A percentile compares a stretch with the other conserved stretches of the same genome.
These are phyloP conservation scores for Philotrypesis tridentata DNA, from an alignment of 1,140 invertebrate genomes.

Conservation along the genomic window DNA sequence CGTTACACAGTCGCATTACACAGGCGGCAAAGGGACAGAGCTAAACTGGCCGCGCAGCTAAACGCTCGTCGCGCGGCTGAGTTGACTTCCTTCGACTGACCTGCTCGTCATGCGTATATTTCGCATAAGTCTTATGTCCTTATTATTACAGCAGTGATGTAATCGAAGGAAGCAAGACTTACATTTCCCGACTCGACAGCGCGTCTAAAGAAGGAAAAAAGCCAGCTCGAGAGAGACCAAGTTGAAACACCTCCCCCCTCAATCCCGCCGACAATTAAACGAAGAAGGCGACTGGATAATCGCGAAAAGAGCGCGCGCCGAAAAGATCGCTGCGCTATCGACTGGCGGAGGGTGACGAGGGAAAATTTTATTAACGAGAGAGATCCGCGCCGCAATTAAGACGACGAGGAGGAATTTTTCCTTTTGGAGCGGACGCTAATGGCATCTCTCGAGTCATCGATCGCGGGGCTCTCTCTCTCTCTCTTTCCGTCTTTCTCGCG, in stretches of 20 bases:
- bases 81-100: background rate
- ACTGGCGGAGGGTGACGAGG: too few species aligned
- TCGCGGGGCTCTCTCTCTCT: background rate
- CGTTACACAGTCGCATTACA: too few species aligned
- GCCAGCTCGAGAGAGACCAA: too few species aligned
- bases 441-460: conserved; percentile 56
- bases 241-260: too few species aligned
- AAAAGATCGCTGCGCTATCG: background rate
- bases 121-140: too few species aligned
- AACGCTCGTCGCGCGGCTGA: background rate
- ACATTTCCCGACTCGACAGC: too few species aligned
- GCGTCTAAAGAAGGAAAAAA: too few species aligned
- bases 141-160: too few species aligned
- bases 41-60: background rate
- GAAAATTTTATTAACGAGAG: conserved; percentile 28
- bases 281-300: too few species aligned
- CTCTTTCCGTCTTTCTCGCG: conserved; percentile 13
- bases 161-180: too few species aligned
- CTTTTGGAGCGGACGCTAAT: conserved; percentile 45
- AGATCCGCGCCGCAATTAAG: conserved; percentile 16
- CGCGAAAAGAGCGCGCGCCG: too few species aligned
- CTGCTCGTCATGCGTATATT: background rate
- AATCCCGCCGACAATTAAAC: too few species aligned
- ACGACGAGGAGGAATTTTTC: background rate
- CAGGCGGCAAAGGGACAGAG: background rate